These are phyloP conservation scores for Thryonomys swinderianus DNA, from an alignment of 2,113 vertebrate genomes.

Conservation along the genomic window DNA sequence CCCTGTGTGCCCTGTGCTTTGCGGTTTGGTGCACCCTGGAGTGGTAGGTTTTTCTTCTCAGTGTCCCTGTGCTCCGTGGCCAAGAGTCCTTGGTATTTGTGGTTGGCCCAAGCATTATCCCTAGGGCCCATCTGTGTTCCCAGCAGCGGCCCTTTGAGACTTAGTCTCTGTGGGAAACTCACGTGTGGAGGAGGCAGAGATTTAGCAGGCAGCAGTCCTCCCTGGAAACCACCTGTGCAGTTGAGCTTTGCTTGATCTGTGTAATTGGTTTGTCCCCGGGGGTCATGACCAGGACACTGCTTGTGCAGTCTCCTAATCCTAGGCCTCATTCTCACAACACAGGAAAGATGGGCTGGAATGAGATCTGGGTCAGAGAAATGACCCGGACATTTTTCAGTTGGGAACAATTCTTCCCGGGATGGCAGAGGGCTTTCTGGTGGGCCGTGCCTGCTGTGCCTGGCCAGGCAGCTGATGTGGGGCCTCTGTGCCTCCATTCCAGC, in stretches of 20 bases:
- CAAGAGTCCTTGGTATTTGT: background rate
- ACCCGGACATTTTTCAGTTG: background rate
- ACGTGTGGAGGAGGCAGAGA: background rate
- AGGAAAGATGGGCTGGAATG: background rate
- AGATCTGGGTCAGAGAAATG: background rate
- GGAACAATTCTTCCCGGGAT: background rate
- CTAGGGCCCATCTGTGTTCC: background rate
- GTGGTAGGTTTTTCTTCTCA: background rate
- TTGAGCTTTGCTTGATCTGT: background rate
- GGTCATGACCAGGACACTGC: background rate
- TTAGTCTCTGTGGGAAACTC: rapidly evolving
- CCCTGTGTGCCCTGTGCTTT: background rate
- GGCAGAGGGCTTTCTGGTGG: background rate
- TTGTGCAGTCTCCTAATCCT: background rate
- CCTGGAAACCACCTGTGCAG: background rate
- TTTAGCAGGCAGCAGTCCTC: background rate
- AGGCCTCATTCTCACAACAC: background rate
- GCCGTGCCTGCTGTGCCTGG: no score
- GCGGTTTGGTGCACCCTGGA: background rate
- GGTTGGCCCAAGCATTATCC: background rate
- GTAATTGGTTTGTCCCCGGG: background rate
- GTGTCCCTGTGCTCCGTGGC: background rate
- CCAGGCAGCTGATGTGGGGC: background rate
- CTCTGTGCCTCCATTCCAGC: background rate
- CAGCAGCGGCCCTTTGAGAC: background rate